Base-by-base conservation (phyloP, 2,113 vertebrate genomes). In the Archocentrus centrarchus region DNA sequence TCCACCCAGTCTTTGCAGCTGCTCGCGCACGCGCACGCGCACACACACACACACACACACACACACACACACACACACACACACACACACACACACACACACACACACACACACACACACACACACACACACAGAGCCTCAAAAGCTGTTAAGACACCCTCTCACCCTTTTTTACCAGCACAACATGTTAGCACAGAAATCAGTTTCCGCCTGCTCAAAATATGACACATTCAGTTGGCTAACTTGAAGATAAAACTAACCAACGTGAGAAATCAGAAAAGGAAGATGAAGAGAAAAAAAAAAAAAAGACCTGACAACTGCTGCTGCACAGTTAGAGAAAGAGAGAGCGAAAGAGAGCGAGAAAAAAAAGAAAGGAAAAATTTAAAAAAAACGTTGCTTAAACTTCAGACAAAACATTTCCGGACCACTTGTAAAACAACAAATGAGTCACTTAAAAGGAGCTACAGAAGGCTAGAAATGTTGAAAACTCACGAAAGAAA, bases 401-500 rank as follows among this genome's bases (percentile, higher is more conserved):
- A 86, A 94, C 80, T 81, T 88, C 50, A 76, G 27, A 87, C 59
- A 58, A 73, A 88, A 83, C 32, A 79, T 61, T 80, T 82, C 62
- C 20, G 30, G 22, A 47, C 55, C 35, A 53, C 68, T 61, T 57
- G 17, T 18, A 53, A 80, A 58, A 57, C 63, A 57, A 58, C 24
- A 89, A 77, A 85, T 53, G 53, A 59, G 32, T 77, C 55, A 53
- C 44, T 83, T 68, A 17, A 68, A 44, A 79, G 22, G 11, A 50
- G 66, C n/a, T 7, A 76, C 50, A 79, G 6, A 88, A 64, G 76
- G 84, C 11, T 2, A 82, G 50, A 62, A 89, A 93, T 93, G 27
- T 84, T 59, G 13, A 89, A 89, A 95, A 97, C 97, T 97, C 95
- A 97, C 97, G 96, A 92, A 97, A 97, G 95, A 97, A 96, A 84